A percentile compares a stretch with the other conserved stretches of the same genome.
Conservation (phyloP, 1,140 invertebrate genomes). For the Ladona fulva region DNA sequence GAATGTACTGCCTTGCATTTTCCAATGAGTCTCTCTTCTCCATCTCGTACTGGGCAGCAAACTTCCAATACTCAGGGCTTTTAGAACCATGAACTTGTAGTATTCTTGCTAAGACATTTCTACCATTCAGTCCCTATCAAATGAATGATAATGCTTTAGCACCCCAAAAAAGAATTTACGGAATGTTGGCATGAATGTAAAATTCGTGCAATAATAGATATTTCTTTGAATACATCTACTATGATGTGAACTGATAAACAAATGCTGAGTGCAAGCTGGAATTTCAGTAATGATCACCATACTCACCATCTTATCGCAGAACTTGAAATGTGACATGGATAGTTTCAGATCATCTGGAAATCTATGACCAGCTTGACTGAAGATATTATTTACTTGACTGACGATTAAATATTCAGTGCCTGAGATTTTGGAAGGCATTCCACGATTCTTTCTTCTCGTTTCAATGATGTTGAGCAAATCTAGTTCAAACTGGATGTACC, state of each 20-base stretch:
- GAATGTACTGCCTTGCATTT: constrained; percentile 51
- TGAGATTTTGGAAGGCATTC: too few relatives aligned
- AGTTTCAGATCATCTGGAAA: constrained; percentile 58
- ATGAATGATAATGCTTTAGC: too few relatives aligned
- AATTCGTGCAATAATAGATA: too few relatives aligned
- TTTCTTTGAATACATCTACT: background rate
- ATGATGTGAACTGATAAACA: constrained; percentile 12
- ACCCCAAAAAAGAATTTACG: too few relatives aligned
- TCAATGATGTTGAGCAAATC: constrained; percentile 51
- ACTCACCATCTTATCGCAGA: constrained; percentile 52
- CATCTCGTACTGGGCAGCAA: constrained; percentile 65
- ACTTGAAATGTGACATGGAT: constrained; percentile 62
- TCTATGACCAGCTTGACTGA: constrained; percentile 47
- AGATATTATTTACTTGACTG: constrained; percentile 54
- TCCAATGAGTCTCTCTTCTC: constrained; percentile 54
- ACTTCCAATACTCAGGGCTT: constrained; percentile 55
- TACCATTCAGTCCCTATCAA: constrained; percentile 27
- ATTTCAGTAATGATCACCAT: too few relatives aligned
- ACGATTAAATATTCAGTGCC: constrained; percentile 36
- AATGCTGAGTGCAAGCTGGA: too few relatives aligned
- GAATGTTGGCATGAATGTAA: too few relatives aligned
- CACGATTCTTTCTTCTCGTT: too few relatives aligned
- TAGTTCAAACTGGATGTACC: constrained; percentile 63
- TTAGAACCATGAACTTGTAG: constrained; percentile 59
- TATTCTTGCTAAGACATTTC: constrained; percentile 43